Base-by-base conservation (phyloP, 2,888 invertebrate species). In the Apamea sordens region DNA sequence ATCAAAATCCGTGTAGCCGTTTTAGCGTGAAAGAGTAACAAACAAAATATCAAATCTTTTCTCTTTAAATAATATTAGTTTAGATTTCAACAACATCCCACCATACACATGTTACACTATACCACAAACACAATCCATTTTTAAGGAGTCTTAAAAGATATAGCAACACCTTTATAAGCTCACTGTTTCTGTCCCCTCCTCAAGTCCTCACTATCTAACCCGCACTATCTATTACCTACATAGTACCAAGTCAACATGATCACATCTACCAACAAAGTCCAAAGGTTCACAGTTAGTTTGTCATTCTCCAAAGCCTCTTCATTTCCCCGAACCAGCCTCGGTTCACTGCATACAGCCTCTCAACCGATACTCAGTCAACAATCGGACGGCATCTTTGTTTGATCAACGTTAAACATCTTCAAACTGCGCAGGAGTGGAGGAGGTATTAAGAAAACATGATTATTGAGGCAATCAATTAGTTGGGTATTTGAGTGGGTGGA, bases 341-440 rank as follows among this genome's bases (percentile, higher is more conserved):
- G 89, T 88, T 89, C 88, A 89, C 83, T 82, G 86, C 86, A 78
- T 76, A 83, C 89, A 87, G 86, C 82, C 85, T 87, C 88, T 87
- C 83, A 65, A 88, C 89, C 88, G 76, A 76, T 79, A 72, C 88
- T 90, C 90, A 89, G 90, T 90, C 91, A 92, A 90, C 90, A 90
- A 77, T 85, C 88, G 73, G 88, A 85, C 80, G 83, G 88, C 85
- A 83, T 86, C 83, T 85, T 85, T 91, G 87, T 92, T 90, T 92
- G 88, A 83, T 71, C 82, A 89, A 85, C 89, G 88, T 88, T 85
- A 85, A 89, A 88, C 89, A 89, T 89, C 85, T 88, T 87, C 80
- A 86, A 71, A 67, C 77, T 78, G 70, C 73, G 78, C 79, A 74
- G 56, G 79, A 89, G 76, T 84, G 67, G 90, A 88, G 69, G 68